Conservation (phyloP, 2,797 vertebrate genomes). For the Psittacula echo region DNA sequence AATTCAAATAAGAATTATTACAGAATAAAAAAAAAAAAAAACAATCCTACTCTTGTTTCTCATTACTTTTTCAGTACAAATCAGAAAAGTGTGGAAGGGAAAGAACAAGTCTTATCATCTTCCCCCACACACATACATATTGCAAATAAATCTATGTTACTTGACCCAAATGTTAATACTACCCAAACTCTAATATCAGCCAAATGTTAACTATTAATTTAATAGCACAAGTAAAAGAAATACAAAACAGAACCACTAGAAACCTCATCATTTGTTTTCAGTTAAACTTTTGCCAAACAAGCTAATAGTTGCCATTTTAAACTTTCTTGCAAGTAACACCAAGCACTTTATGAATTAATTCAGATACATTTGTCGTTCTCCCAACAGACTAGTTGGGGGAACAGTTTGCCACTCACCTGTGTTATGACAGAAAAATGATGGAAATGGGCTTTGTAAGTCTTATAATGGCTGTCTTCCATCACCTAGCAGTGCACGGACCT, state of each 20-base stretch:
- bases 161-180: not conserved
- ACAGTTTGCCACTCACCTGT: constrained; percentile 76
- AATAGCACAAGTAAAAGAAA: not conserved
- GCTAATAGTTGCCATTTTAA: not conserved
- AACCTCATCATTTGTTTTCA: not conserved
- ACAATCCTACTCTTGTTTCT: not conserved
- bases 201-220: not conserved
- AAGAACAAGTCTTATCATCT: not conserved
- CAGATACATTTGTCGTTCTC: not conserved
- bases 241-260: not conserved
- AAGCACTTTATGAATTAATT: not conserved
- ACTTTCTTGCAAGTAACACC: not conserved
- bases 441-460: constrained; percentile 80
- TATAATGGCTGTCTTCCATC: constrained; percentile 72
- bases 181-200: not conserved
- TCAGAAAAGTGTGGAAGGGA: not conserved
- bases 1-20: not conserved
- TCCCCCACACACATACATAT: fast-evolving
- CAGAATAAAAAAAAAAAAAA: not conserved
- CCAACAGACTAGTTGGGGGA: constrained; percentile 77
- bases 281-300: not conserved
- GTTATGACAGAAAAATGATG: constrained; percentile 76
- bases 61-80: not conserved
- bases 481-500: not conserved
- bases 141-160: not conserved